These are phyloP conservation scores for Drosophila diplacantha DNA, from an alignment of 2,888 invertebrate genomes.

Conservation along the genomic window DNA sequence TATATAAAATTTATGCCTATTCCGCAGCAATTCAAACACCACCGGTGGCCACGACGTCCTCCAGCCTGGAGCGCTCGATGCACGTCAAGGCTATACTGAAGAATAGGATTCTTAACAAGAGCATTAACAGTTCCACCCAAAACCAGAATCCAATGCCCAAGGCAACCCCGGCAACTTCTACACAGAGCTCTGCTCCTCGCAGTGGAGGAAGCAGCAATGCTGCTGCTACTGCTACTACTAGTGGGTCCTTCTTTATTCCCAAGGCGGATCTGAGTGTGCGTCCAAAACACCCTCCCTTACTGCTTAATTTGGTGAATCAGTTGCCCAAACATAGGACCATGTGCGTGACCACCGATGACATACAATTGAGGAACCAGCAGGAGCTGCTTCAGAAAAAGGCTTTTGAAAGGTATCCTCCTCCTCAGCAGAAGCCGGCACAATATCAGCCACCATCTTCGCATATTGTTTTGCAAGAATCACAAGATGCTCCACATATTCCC, in stretches of 20 bases:
- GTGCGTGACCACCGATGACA: conserved; percentile 12
- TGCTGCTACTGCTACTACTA: not conserved
- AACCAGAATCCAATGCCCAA: not conserved
- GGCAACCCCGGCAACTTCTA: not conserved
- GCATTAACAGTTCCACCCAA: not conserved
- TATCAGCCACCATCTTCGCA: not conserved
- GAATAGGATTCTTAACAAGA: conserved; percentile 55
- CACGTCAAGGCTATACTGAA: conserved; percentile 54
- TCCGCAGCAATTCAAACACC: conserved; percentile 1
- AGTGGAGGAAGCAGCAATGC: not conserved
- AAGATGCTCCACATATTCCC: not conserved
- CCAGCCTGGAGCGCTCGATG: conserved; percentile 21
- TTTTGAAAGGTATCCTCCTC: not conserved
- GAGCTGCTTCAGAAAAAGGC: conserved; percentile 3
- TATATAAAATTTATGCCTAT: too few species aligned
- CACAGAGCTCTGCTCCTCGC: conserved; percentile 1
- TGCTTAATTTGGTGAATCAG: conserved; percentile 55
- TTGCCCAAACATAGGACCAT: conserved; percentile 48
- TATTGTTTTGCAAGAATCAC: not conserved
- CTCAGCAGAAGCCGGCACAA: not conserved
- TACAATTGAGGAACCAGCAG: conserved; percentile 3
- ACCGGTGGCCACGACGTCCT: not conserved
- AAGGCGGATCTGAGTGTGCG: conserved; percentile 48
- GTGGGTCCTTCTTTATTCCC: conserved; percentile 30
- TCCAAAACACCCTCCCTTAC: conserved; percentile 38